Base-by-base conservation (phyloP, 1,140 invertebrate species). In the Atta colombica region DNA sequence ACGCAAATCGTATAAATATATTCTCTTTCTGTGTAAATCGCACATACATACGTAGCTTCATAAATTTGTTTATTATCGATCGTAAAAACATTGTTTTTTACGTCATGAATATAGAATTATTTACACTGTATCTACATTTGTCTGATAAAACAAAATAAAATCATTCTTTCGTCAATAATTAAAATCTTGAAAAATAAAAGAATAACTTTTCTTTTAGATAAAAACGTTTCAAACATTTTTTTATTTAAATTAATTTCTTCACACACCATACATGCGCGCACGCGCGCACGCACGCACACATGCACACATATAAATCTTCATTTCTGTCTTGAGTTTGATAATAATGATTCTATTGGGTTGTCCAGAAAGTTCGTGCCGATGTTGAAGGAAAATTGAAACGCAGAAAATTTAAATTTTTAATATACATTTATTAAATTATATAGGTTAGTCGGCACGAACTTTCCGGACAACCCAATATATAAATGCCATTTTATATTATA, bases 161-260 rank as follows among this genome's bases (percentile, higher is more conserved):
- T 28, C 7, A 77, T 7, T 74, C 16, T 74, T 31, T 18, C 3
- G n/a, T 51, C n/a, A 51, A 8, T 12, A 49, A 72, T 72, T 31
- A 12, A n/a, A 72, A 72, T 55, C 16, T 58, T 58, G 12, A 74
- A 31, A 58, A 18, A 28, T 6, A 5, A 74, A 74, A 74, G 12
- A 28, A 51, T 71, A 72, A 16, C 31, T 55, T 16, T 10, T 31
- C 8, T 68, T 45, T 68, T 45, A 35, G 35, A 35, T 55, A 74
- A 4, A 74, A 35, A 21, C 16, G n/a, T 35, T 21, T 35, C 2
- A 35, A 0, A n/a, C 2, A 16, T 21, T 58, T 74, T 31, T 58
- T 72, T 35, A 35, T 58, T 72, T 35, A 35, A 35, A 55, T 31
- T 16, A 58, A 35, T 58, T 25, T 28, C 25, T 18, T 51, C 14